Percentiles rank a stretch among this genome's conserved stretches.
These are phyloP conservation scores for Empidonax traillii DNA, from an alignment of 2,113 vertebrate genomes.

Conservation along the genomic window DNA sequence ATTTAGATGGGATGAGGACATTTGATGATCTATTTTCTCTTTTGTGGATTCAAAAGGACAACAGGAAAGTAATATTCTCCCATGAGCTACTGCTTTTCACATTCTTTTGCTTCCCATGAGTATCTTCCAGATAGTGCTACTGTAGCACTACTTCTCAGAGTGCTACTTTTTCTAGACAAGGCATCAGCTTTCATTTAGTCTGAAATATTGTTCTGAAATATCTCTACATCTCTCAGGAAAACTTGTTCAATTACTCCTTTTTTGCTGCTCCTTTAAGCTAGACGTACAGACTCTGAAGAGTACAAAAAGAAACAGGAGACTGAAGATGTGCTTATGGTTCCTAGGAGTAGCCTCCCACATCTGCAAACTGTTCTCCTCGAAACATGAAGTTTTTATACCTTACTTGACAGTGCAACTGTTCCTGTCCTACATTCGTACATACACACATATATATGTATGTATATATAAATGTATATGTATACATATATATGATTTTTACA, in stretches of 20 bases:
- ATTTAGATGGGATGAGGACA: not conserved
- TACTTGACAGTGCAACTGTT: not conserved
- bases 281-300: not conserved
- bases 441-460: accelerated
- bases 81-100: not conserved
- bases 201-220: not conserved
- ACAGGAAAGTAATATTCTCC: not conserved
- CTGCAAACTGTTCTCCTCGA: not conserved
- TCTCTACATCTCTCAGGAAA: not conserved
- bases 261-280: not conserved
- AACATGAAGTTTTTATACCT: not conserved
- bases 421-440: not conserved
- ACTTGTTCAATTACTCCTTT: not conserved
- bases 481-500: not conserved
- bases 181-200: not conserved
- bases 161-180: not conserved
- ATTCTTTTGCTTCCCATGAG: not conserved
- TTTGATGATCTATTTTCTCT: not conserved
- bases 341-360: not conserved
- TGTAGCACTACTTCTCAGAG: not conserved
- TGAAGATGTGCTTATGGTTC: not conserved
- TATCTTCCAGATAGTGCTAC: not conserved
- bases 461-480: accelerated
- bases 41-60: not conserved
- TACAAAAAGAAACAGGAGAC: not conserved